Base-by-base conservation (phyloP, 1,140 invertebrate genomes). In the Thaumetopoea pityocampa region DNA sequence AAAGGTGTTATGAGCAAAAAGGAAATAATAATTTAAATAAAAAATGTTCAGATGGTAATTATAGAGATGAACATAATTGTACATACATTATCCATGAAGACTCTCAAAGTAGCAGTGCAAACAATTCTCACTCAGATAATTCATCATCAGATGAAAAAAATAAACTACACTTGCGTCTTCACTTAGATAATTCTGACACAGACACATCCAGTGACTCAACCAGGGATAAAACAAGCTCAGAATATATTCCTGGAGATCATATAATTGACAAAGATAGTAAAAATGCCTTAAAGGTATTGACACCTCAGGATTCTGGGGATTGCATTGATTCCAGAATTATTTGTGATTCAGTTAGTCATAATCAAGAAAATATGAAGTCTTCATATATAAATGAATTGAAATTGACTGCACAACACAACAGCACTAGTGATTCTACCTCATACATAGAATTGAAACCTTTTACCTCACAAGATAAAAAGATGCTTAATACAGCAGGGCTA, bases 91-190 rank as follows among this genome's bases (percentile, higher is more conserved):
- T 84, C 8, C 67, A 81, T 42, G 73, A 84, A 36, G 78, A 84
- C 9, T 70, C 70, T 5, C 48, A 42, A 5, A 67, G 69, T 33
- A 79, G 59, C 35, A 53, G 63, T 15, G 63, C 68, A 24, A 79
- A 70, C 51, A 66, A 67, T 27, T 73, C 80, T 3, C 67, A 69
- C 3, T 84, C 78, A 3, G 80, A 82, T 17, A 82, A 71, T 48
- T 82, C 73, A 12, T n/a, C n/a, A n/a, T 80, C 69, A 8, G 80
- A 84, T 69, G 77, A 83, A 47, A 83, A 81, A 60, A 78, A 78
- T 41, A 77, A 74, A 63, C 34, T 84, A 5, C 71, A 79, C 37
- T 47, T 84, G 23, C 55, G 72, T 38, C 32, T 82, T 23, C 67
- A 67, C 12, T 54, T 81, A 19, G 78, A 84, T 24, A 77, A 80